phyloP scores from a whole-genome alignment of 2,888 invertebrate genomes.

The Opisthograptis luteolata region DNA sequence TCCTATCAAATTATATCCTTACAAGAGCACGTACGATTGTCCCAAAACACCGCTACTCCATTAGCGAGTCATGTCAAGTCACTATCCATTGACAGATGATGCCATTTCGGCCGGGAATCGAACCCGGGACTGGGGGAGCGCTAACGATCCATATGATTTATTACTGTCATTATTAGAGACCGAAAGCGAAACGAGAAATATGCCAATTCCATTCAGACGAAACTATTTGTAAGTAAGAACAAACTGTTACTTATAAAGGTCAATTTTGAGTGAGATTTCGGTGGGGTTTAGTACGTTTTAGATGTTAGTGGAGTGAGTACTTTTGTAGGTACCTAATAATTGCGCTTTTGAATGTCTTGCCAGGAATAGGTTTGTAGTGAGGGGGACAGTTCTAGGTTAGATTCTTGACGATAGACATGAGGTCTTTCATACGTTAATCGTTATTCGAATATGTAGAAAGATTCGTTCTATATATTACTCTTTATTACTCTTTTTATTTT shows the following conservation, averaged over 20 bases:
- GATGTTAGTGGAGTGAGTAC: conserved; percentile 38
- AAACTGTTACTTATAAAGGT: conserved; percentile 3
- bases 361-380: conserved; percentile 5
- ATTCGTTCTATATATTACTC: too few relatives aligned
- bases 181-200: conserved; percentile 61
- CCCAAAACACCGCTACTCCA: conserved; percentile 74
- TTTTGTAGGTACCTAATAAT: conserved; percentile 64
- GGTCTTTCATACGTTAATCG: background rate
- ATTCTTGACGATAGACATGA: conserved; percentile 11
- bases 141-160: conserved; percentile 84
- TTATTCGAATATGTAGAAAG: too few relatives aligned
- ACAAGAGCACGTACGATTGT: conserved; percentile 52
- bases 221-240: conserved; percentile 12
- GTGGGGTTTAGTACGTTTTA: conserved; percentile 34
- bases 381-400: conserved; percentile 14
- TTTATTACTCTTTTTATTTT: too few relatives aligned
- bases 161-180: conserved; percentile 78
- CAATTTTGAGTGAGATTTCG: conserved; percentile 23
- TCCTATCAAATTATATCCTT: conserved; percentile 27
- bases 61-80: conserved; percentile 81
- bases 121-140: conserved; percentile 76
- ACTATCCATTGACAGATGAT: conserved; percentile 82
- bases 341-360: conserved; percentile 64
- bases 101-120: conserved; percentile 82
- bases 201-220: conserved; percentile 40